A percentile compares a stretch with the other conserved stretches of the same genome.
Evolutionary conservation across 2,113 vertebrate genomes (phyloP).

Genomic region (Hystrix brachyura): DNA sequence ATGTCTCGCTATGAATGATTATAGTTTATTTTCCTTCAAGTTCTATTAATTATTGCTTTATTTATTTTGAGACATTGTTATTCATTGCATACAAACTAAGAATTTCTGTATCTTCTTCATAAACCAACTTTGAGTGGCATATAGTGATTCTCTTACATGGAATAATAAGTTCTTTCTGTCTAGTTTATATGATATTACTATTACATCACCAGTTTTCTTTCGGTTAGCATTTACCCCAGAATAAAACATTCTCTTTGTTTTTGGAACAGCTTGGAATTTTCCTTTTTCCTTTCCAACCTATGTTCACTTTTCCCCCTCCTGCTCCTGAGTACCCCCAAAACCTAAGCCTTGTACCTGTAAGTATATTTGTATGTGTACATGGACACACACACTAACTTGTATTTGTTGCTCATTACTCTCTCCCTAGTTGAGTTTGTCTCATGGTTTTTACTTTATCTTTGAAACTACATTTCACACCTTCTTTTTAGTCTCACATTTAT

Average conservation of each 20-base stretch:
- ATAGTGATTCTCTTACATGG: constrained; percentile 19
- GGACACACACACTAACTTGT: neutral
- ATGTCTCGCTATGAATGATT: neutral
- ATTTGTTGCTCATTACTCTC: neutral
- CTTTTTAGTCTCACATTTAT: neutral
- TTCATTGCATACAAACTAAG: neutral
- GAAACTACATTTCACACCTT: neutral
- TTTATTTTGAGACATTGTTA: constrained; percentile 9
- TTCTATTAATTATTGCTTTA: constrained; percentile 39
- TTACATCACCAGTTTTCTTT: neutral
- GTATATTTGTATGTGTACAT: neutral
- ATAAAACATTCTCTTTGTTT: constrained; percentile 7
- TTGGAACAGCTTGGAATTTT: neutral
- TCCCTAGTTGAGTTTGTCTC: neutral
- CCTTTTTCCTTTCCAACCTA: neutral
- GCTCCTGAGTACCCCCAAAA: neutral
- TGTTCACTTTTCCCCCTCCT: neutral
- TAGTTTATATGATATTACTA: constrained; percentile 5
- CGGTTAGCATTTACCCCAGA: neutral
- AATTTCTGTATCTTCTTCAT: neutral
- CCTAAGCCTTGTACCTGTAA: neutral
- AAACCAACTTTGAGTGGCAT: neutral
- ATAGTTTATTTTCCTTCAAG: neutral
- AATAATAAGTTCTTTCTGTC: constrained; percentile 14
- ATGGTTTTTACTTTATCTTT: neutral